These are phyloP conservation scores for Euclidia mi DNA, from an alignment of 2,888 invertebrate species.

Conservation along the genomic window DNA sequence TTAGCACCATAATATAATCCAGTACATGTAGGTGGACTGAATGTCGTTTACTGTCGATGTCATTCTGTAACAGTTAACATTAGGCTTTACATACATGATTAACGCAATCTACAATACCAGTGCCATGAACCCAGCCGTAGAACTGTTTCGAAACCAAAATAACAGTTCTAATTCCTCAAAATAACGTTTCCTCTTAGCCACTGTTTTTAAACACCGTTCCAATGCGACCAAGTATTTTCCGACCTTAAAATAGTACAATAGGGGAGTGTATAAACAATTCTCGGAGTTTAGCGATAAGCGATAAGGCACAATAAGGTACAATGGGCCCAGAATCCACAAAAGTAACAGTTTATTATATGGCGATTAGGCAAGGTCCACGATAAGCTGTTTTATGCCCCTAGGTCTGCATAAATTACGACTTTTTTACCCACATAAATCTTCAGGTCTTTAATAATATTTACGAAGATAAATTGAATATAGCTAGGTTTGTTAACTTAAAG, in stretches of 20 bases:
- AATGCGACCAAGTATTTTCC: slow-evolving; percentile 3
- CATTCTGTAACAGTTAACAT: no score
- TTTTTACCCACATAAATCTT: slow-evolving; percentile 43
- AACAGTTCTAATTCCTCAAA: no score
- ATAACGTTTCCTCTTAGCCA: no score
- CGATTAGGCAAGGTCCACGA: slow-evolving; percentile 47
- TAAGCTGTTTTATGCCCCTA: slow-evolving; percentile 37
- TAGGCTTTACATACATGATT: no score
- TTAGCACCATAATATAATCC: no score
- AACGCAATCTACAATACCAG: no score
- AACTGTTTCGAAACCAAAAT: no score
- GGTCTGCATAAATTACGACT: slow-evolving; percentile 48
- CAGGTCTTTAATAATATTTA: slow-evolving; percentile 29
- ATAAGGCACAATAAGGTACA: slow-evolving; percentile 33
- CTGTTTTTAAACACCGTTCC: background rate
- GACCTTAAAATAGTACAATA: slow-evolving; percentile 9
- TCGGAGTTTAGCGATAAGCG: slow-evolving; percentile 19
- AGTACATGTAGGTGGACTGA: no score
- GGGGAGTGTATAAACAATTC: slow-evolving; percentile 29
- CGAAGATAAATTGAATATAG: slow-evolving; percentile 23
- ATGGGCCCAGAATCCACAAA: slow-evolving; percentile 13
- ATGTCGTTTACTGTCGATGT: no score
- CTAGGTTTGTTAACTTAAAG: background rate
- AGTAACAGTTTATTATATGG: slow-evolving; percentile 43
- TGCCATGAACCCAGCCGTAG: no score